Conservation (phyloP, 2,888 invertebrate genomes). For the Monopis laevigella region DNA sequence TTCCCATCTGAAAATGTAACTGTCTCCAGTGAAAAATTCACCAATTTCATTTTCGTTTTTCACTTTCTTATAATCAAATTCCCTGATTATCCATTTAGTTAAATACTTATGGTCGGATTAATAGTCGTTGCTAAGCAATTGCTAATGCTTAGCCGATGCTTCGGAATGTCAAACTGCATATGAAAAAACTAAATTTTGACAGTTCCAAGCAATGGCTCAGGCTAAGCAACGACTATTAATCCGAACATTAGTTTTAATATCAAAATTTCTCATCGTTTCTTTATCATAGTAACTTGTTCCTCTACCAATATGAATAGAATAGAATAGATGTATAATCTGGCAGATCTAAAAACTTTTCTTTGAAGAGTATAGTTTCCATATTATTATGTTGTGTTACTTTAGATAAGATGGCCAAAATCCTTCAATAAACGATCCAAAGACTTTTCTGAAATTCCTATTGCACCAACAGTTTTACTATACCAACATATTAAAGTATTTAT, state of each 20-base stretch:
- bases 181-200: no score
- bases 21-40: constrained; percentile 89
- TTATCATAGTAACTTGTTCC: constrained; percentile 85
- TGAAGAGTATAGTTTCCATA: constrained; percentile 93
- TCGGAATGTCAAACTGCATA: no score
- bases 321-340: constrained; percentile 85
- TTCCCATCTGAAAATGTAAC: constrained; percentile 93
- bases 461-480: no score
- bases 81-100: constrained; percentile 87
- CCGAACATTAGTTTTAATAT: constrained; percentile 81
- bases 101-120: no score
- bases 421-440: no score
- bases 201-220: no score
- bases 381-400: constrained; percentile 91
- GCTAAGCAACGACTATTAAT: no score
- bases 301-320: constrained; percentile 88
- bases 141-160: no score
- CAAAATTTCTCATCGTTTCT: constrained; percentile 78
- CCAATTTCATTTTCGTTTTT: constrained; percentile 69
- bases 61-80: constrained; percentile 81
- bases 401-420: constrained; percentile 85
- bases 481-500: no score
- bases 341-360: constrained; percentile 96
- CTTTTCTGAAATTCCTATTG: no score
- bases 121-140: no score